Percentiles rank a stretch among this genome's conserved stretches.
Conservation (phyloP, 92 coral and sea anemone genomes). For the Porites evermanni region DNA sequence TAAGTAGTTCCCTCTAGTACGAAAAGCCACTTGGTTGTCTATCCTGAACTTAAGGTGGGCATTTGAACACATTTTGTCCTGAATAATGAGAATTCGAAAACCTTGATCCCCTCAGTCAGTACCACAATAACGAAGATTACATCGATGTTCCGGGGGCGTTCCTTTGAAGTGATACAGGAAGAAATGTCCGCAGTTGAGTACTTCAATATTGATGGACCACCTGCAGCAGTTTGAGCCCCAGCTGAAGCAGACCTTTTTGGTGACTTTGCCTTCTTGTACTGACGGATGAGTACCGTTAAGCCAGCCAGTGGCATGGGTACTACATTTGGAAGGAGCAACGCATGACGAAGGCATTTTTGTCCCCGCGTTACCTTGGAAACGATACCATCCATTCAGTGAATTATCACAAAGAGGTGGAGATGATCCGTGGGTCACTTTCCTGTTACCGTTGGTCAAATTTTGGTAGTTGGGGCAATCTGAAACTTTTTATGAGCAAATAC, state of each 20-base stretch:
- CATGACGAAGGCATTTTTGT: constrained; percentile 3
- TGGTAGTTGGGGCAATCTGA: constrained; percentile 4
- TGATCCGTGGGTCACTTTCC: not conserved
- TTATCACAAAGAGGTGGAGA: not conserved
- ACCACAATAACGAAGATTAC: constrained; percentile 30
- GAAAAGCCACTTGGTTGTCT: no score
- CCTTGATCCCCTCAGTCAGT: not conserved
- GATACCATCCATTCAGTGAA: not conserved
- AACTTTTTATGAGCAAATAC: not conserved
- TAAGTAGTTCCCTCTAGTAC: no score
- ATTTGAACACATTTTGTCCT: no score
- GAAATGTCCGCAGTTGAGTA: constrained; percentile 7
- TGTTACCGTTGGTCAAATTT: not conserved
- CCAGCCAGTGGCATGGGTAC: constrained; percentile 30
- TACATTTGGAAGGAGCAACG: not conserved
- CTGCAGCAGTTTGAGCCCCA: constrained; percentile 15
- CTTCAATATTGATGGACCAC: constrained; percentile 3
- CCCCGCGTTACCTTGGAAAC: constrained; percentile 28
- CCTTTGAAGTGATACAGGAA: constrained; percentile 16
- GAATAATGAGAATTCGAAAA: no score
- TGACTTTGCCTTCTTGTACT: constrained; percentile 7
- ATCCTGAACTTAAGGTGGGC: no score
- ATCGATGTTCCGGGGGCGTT: not conserved
- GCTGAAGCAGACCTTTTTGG: constrained; percentile 18
- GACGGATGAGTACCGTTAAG: constrained; percentile 30